These are phyloP conservation scores for Sesamia nonagrioides DNA, from an alignment of 1,140 invertebrate genomes.

Conservation along the genomic window DNA sequence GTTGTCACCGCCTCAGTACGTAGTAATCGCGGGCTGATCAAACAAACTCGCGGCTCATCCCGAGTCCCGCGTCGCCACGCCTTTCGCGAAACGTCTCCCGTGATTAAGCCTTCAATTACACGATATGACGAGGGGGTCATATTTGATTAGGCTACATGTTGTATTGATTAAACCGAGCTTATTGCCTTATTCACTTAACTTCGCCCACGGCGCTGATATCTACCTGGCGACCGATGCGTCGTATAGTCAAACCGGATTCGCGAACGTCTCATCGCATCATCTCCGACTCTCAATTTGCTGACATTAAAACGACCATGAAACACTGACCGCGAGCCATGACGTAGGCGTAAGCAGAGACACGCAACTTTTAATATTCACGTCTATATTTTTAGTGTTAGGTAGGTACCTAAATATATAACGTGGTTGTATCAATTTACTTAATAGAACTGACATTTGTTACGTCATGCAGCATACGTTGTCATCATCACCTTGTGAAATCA, in stretches of 20 bases:
- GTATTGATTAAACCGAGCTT: slow-evolving; percentile 85
- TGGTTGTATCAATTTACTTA: slow-evolving; percentile 58
- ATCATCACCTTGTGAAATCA: slow-evolving; percentile 57
- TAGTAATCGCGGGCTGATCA: slow-evolving; percentile 76
- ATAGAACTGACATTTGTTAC: slow-evolving; percentile 53
- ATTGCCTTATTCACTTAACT: slow-evolving; percentile 81
- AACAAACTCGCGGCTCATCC: slow-evolving; percentile 71
- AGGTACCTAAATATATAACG: slow-evolving; percentile 25
- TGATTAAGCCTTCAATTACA: slow-evolving; percentile 86
- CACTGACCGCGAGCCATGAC: slow-evolving; percentile 59
- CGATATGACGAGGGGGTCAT: slow-evolving; percentile 84
- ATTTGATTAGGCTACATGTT: slow-evolving; percentile 86
- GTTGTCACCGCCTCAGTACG: slow-evolving; percentile 61
- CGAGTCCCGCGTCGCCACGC: slow-evolving; percentile 53
- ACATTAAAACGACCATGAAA: slow-evolving; percentile 77
- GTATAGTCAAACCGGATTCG: slow-evolving; percentile 69
- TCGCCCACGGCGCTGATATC: slow-evolving; percentile 38
- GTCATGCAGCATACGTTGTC: slow-evolving; percentile 62
- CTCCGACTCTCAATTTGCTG: slow-evolving; percentile 65
- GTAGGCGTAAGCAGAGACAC: slow-evolving; percentile 19
- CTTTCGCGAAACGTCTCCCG: slow-evolving; percentile 72
- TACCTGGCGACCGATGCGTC: slow-evolving; percentile 50
- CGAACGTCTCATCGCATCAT: slow-evolving; percentile 56
- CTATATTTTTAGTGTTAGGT: slow-evolving; percentile 18
- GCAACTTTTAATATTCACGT: slow-evolving; percentile 13